Percentiles rank a stretch among this genome's conserved stretches.
These are phyloP conservation scores for Oscheius sp. DNA, from an alignment of 2,888 invertebrate species.

Conservation along the genomic window DNA sequence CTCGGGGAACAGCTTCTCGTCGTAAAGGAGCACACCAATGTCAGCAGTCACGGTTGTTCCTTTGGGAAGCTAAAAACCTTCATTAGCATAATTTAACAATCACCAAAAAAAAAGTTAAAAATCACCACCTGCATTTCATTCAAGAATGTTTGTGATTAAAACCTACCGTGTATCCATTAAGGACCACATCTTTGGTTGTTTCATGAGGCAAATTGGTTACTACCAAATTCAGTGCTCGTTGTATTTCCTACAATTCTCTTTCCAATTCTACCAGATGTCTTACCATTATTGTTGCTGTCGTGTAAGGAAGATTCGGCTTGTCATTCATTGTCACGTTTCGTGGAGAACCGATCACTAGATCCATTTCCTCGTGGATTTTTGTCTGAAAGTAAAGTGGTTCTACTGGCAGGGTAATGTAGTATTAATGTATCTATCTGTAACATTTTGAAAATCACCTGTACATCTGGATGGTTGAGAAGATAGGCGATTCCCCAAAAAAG, in stretches of 20 bases:
- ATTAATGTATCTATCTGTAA: too few relatives aligned
- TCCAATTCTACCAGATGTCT: too few relatives aligned
- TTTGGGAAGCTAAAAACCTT: constrained; percentile 8
- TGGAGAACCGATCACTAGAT: constrained; percentile 44
- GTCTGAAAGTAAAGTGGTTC: constrained; percentile 29
- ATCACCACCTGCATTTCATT: too few relatives aligned
- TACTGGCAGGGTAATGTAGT: too few relatives aligned
- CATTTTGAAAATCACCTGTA: constrained; percentile 25
- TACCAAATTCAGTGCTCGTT: constrained; percentile 37
- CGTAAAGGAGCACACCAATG: neutral
- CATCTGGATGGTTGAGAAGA: constrained; percentile 37
- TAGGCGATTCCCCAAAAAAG: constrained; percentile 41
- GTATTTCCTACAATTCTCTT: constrained; percentile 38
- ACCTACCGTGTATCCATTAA: constrained; percentile 30
- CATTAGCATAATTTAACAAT: neutral
- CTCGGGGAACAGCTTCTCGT: constrained; percentile 47
- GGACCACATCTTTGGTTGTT: constrained; percentile 34
- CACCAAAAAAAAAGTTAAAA: too few relatives aligned
- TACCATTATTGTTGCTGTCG: constrained; percentile 48
- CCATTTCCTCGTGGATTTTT: constrained; percentile 49
- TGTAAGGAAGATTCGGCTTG: constrained; percentile 42
- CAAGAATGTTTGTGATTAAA: neutral
- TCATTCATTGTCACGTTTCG: constrained; percentile 48
- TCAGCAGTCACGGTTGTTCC: constrained; percentile 6
- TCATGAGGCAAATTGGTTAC: constrained; percentile 41